These are phyloP conservation scores for Nyleta sp. DNA, from an alignment of 2,888 invertebrate species.

Conservation along the genomic window DNA sequence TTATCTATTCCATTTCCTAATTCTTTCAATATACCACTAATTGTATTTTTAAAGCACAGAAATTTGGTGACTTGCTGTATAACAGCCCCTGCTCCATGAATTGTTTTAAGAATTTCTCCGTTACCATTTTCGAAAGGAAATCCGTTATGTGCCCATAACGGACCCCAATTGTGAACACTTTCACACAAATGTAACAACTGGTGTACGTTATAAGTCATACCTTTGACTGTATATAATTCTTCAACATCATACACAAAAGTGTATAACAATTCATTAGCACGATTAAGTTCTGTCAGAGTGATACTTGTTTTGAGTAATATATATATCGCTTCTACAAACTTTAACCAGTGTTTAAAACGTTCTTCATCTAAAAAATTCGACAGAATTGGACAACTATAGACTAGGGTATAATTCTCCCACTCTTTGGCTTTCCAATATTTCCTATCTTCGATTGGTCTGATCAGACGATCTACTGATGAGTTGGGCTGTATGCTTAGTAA, in stretches of 20 bases:
- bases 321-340: conserved; percentile 16
- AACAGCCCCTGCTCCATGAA: conserved; percentile 8
- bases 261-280: conserved; percentile 27
- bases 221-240: conserved; percentile 12
- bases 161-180: conserved; percentile 50
- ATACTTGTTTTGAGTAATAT: conserved; percentile 27
- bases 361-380: conserved; percentile 7
- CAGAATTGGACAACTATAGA: conserved; percentile 50
- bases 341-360: conserved; percentile 15
- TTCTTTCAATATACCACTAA: background rate
- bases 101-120: conserved; percentile 4
- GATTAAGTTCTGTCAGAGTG: conserved; percentile 14
- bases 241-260: conserved; percentile 25
- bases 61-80: conserved; percentile 14
- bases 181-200: conserved; percentile 38
- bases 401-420: conserved; percentile 43
- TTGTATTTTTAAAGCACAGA: conserved; percentile 10
- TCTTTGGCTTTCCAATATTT: conserved; percentile 44
- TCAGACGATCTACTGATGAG: conserved; percentile 40
- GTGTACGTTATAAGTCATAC: conserved; percentile 51
- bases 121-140: conserved; percentile 34
- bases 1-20: conserved; percentile 2
- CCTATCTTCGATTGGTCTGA: conserved; percentile 31
- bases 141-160: conserved; percentile 38
- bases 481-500: conserved; percentile 2